A percentile compares a stretch with the other conserved stretches of the same genome.
phyloP scores from a whole-genome alignment of 2,113 vertebrate genomes.

The Cyanoramphus novaezelandiae region DNA sequence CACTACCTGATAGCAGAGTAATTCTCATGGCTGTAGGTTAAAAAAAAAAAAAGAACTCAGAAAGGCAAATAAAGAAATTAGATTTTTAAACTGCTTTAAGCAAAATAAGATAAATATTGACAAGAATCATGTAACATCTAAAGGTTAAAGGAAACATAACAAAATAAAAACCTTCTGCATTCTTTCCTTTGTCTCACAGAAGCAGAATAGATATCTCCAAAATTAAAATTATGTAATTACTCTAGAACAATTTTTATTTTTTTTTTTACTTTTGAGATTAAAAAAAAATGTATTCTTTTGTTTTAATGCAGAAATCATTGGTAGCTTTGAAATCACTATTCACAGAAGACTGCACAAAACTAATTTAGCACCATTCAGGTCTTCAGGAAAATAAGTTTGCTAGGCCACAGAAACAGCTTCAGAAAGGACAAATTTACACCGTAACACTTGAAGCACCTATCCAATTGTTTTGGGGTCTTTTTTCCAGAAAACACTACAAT shows the following conservation, averaged over 20 bases:
- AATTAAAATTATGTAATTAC: not conserved
- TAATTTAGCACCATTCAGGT: not conserved
- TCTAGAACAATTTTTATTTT: not conserved
- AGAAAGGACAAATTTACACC: not conserved
- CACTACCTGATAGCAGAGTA: not conserved
- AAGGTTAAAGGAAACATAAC: not conserved
- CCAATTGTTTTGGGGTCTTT: not conserved
- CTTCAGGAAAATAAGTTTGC: not conserved
- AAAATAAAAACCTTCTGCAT: not conserved
- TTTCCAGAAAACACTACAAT: not conserved
- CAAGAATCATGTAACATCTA: not conserved
- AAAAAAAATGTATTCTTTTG: not conserved
- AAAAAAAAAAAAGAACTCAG: not conserved
- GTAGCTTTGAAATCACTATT: not conserved
- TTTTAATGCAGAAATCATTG: not conserved
- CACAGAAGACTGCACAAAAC: not conserved
- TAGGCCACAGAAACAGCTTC: not conserved
- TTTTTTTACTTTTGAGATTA: not conserved
- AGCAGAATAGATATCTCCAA: not conserved
- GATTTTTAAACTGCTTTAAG: not conserved
- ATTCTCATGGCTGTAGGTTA: not conserved
- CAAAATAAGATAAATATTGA: conserved; percentile 6
- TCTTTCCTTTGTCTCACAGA: not conserved
- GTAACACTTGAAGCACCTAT: not conserved
- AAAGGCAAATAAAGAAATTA: not conserved